Conservation (phyloP, 2,113 vertebrate species). For the Phylloscopus trochilus region DNA sequence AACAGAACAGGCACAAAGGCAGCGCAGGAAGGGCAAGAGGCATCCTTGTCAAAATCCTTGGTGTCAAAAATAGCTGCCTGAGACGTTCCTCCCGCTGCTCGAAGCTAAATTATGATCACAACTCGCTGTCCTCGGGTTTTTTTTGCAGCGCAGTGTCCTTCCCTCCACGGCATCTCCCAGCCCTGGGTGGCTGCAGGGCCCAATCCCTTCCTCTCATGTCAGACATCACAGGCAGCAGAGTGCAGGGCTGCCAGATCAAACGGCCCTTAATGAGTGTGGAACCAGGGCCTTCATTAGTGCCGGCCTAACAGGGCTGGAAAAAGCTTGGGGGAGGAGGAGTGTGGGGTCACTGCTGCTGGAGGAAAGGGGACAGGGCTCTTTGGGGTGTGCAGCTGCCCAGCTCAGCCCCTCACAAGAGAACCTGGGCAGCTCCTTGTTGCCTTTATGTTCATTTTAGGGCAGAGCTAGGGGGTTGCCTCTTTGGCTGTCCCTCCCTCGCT, state of each 20-base stretch:
- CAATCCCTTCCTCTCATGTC: background rate
- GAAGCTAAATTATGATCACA: background rate
- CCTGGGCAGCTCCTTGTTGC: background rate
- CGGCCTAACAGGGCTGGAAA: background rate
- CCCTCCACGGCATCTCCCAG: background rate
- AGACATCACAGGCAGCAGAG: background rate
- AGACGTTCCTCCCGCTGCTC: background rate
- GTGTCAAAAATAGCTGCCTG: constrained; percentile 32
- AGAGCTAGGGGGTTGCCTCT: background rate
- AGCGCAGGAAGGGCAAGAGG: background rate
- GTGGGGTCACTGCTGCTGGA: background rate
- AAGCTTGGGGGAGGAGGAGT: background rate
- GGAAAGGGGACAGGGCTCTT: background rate
- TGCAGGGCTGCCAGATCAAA: background rate
- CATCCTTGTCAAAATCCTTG: background rate
- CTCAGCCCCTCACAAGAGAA: rapidly evolving
- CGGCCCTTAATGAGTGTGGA: background rate
- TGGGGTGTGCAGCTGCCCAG: background rate
- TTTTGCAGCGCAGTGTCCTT: background rate
- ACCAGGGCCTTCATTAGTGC: background rate
- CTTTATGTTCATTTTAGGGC: background rate
- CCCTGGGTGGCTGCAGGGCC: background rate
- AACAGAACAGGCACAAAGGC: background rate
- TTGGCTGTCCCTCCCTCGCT: rapidly evolving
- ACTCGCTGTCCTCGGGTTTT: background rate